Conservation (phyloP, 2,888 invertebrate species). For the Lasioglossum zephyrum region DNA sequence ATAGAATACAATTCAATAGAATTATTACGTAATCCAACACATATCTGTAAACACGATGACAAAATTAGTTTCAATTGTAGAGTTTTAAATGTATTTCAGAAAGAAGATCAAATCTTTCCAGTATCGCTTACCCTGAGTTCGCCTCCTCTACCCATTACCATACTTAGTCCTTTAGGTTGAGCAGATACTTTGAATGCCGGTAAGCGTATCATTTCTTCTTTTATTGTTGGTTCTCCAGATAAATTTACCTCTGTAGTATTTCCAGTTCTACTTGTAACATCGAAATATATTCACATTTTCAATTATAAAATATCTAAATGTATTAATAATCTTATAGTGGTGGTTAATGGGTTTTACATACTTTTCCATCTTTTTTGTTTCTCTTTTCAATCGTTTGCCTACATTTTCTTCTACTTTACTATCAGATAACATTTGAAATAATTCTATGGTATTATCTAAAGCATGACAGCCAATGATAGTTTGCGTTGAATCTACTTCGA, state of each 20-base stretch:
- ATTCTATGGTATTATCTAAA: conserved; percentile 91
- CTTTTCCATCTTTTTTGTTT: conserved; percentile 86
- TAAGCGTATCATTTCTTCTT: conserved; percentile 90
- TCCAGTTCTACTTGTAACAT: conserved; percentile 59
- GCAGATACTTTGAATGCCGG: conserved; percentile 88
- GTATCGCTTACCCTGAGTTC: conserved; percentile 87
- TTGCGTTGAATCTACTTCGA: conserved; percentile 90
- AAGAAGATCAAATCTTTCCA: conserved; percentile 18
- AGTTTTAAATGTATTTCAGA: neutral
- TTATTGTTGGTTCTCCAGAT: conserved; percentile 85
- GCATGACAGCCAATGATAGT: conserved; percentile 93
- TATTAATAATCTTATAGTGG: neutral
- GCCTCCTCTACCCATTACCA: conserved; percentile 89
- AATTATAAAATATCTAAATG: neutral
- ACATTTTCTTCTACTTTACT: conserved; percentile 90
- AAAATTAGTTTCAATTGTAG: neutral
- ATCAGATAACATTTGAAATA: conserved; percentile 92
- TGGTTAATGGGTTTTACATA: conserved; percentile 40
- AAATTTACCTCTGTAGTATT: conserved; percentile 72
- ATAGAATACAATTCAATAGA: conserved; percentile 89
- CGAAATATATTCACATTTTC: neutral
- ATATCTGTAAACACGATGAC: conserved; percentile 82
- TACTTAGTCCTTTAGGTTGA: conserved; percentile 89
- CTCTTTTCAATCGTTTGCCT: conserved; percentile 92
- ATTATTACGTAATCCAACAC: conserved; percentile 90